phyloP scores from a whole-genome alignment of 2,113 vertebrate genomes.

The Colaptes auratus region DNA sequence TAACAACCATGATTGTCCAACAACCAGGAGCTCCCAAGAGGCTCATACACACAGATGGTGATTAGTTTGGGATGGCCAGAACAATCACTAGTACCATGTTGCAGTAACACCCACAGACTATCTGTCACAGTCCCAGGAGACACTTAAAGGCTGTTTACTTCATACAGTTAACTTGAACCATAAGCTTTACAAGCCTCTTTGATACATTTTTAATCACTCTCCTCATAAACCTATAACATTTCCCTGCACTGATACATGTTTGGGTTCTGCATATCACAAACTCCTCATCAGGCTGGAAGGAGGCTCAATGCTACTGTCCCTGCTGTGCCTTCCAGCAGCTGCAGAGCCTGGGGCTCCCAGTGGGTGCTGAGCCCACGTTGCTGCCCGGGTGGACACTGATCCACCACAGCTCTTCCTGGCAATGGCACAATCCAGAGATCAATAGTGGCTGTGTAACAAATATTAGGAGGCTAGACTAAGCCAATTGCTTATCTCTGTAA shows the following conservation, averaged over 20 bases:
- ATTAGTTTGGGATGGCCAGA: conserved; percentile 85
- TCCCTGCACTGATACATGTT: conserved; percentile 39
- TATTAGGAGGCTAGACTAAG: conserved; percentile 2
- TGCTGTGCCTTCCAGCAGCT: not conserved
- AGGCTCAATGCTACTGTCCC: rapidly evolving
- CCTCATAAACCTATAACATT: conserved; percentile 77
- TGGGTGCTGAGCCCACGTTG: rapidly evolving
- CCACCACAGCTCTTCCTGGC: not conserved
- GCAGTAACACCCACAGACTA: conserved; percentile 83
- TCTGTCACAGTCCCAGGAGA: conserved; percentile 83
- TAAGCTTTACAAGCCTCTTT: conserved; percentile 83
- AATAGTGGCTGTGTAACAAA: not conserved
- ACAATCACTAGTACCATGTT: conserved; percentile 83
- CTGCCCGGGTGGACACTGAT: not conserved
- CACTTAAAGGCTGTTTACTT: conserved; percentile 85
- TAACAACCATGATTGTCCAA: conserved; percentile 87
- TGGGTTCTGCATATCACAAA: conserved; percentile 30
- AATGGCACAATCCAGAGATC: conserved; percentile 41
- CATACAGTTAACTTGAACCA: conserved; percentile 86
- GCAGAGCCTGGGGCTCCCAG: rapidly evolving
- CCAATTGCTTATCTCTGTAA: conserved; percentile 29
- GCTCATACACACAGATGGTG: conserved; percentile 83
- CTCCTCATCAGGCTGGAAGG: not conserved
- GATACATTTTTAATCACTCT: conserved; percentile 87
- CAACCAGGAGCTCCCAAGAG: conserved; percentile 80